Percentiles rank a stretch among this genome's conserved stretches.
Evolutionary conservation across 2,797 vertebrate species (phyloP).

Genomic region (Phyllotis vaccarum): DNA sequence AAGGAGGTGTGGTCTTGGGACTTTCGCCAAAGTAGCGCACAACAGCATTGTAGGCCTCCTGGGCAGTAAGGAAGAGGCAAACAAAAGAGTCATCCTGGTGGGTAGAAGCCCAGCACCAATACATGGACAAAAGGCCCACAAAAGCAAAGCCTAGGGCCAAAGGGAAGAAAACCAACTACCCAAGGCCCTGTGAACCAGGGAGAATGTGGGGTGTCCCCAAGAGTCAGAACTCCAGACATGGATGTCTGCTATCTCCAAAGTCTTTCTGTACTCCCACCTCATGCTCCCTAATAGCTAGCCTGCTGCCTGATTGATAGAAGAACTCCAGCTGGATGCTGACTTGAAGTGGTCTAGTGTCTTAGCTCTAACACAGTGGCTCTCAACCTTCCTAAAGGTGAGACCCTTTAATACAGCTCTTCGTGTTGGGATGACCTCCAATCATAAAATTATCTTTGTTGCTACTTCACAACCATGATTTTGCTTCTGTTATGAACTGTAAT

Average conservation of each 20-base stretch:
- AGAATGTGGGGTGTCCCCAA: not conserved
- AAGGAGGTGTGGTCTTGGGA: constrained; percentile 97
- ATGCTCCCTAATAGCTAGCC: not conserved
- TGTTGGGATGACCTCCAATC: not conserved
- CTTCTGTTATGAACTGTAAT: not conserved
- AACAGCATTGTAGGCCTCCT: constrained; percentile 98
- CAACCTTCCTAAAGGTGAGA: not conserved
- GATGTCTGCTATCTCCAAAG: not conserved
- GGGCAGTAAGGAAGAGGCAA: constrained; percentile 75
- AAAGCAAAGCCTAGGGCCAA: not conserved
- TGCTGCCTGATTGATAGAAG: not conserved
- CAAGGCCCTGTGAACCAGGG: not conserved
- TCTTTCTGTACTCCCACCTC: too few species aligned
- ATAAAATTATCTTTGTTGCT: too few species aligned
- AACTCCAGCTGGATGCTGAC: not conserved
- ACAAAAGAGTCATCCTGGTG: not conserved
- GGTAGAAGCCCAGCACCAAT: not conserved
- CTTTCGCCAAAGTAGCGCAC: constrained; percentile 98
- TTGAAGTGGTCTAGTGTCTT: not conserved
- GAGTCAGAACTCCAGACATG: not conserved
- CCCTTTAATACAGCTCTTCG: not conserved
- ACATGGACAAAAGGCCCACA: not conserved
- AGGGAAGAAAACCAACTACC: not conserved
- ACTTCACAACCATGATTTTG: not conserved
- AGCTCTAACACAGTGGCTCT: not conserved